phyloP scores from a whole-genome alignment of 2,113 vertebrate species.

The Telmatochromis sp. region DNA sequence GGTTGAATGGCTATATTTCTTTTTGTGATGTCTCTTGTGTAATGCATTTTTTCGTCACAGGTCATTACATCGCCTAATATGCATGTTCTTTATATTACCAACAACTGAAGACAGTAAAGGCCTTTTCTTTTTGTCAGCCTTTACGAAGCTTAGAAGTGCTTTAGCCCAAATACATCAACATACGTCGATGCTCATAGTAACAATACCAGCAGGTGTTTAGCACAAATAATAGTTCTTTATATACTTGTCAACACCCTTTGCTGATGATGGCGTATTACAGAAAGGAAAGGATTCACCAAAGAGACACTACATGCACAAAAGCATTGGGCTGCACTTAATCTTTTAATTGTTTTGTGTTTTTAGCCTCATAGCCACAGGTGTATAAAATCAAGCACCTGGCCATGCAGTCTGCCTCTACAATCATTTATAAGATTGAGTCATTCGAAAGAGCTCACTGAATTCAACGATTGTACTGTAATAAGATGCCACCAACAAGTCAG shows the following conservation, averaged over 20 bases:
- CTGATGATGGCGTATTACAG: background rate
- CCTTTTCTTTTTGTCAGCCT: background rate
- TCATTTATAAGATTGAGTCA: background rate
- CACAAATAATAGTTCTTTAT: background rate
- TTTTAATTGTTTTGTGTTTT: background rate
- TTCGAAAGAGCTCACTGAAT: background rate
- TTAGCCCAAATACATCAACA: background rate
- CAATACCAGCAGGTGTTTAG: background rate
- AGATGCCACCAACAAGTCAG: background rate
- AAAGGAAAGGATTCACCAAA: background rate
- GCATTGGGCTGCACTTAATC: background rate
- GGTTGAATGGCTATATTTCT: background rate
- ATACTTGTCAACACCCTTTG: background rate
- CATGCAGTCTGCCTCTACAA: background rate
- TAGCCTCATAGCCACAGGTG: background rate
- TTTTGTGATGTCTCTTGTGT: background rate
- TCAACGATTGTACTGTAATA: background rate
- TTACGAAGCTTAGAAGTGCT: background rate
- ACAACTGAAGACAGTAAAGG: background rate
- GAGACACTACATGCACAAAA: background rate
- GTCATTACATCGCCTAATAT: conserved; percentile 9
- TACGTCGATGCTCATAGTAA: background rate
- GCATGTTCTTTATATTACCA: background rate
- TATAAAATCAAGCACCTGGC: background rate
- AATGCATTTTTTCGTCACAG: background rate